A percentile compares a stretch with the other conserved stretches of the same genome.
These are phyloP conservation scores for Ophiodon elongatus DNA, from an alignment of 2,113 vertebrate genomes.

Conservation along the genomic window DNA sequence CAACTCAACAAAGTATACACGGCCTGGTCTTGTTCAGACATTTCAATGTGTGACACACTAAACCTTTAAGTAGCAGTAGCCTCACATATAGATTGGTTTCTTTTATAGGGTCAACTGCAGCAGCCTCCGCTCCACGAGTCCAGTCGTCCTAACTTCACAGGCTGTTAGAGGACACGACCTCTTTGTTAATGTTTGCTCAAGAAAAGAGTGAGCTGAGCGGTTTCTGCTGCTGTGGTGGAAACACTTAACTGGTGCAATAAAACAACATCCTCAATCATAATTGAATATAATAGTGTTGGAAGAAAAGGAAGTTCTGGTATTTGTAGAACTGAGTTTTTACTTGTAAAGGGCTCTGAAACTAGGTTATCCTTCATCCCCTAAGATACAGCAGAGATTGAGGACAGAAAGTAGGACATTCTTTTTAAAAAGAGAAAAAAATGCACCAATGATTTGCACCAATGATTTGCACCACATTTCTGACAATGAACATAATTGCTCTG, in stretches of 20 bases:
- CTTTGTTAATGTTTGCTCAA: constrained; percentile 1
- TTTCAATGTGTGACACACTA: too few relatives aligned
- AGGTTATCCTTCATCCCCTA: not conserved
- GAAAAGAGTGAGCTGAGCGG: not conserved
- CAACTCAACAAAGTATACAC: too few relatives aligned
- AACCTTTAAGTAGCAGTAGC: too few relatives aligned
- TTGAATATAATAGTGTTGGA: too few relatives aligned
- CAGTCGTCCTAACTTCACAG: not conserved
- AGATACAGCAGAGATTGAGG: not conserved
- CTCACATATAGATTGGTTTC: not conserved
- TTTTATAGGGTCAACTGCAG: not conserved
- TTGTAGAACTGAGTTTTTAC: not conserved
- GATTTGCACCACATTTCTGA: not conserved
- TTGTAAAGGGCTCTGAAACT: not conserved
- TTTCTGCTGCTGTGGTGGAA: not conserved
- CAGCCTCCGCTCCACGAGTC: too few relatives aligned
- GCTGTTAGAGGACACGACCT: not conserved
- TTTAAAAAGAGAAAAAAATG: not conserved
- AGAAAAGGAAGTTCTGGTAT: not conserved
- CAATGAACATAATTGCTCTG: not conserved
- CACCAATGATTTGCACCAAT: too few relatives aligned
- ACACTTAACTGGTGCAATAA: not conserved
- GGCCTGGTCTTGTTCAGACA: too few relatives aligned
- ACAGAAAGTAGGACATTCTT: not conserved
- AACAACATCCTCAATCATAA: not conserved